These are phyloP conservation scores for Rhodeus uyekii DNA, from an alignment of 2,797 vertebrate species.

Conservation along the genomic window DNA sequence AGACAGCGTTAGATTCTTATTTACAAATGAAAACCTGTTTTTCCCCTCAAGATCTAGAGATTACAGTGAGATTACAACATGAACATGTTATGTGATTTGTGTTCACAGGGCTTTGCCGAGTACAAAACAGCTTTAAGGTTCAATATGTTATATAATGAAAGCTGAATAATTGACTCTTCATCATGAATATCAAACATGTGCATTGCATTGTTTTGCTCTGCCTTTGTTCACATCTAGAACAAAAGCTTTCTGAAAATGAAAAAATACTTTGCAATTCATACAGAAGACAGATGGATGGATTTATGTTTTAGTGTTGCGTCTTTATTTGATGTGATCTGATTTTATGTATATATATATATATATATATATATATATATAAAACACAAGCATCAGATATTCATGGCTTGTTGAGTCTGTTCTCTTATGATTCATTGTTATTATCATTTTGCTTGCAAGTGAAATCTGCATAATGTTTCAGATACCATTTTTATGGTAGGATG, in stretches of 20 bases:
- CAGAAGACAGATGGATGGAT: constrained; percentile 1
- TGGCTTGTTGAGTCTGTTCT: constrained; percentile 7
- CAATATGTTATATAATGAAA: constrained; percentile 39
- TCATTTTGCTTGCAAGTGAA: background rate
- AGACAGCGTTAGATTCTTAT: constrained; percentile 7
- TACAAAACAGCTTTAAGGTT: constrained; percentile 11
- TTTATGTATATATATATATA: background rate
- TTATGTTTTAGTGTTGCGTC: background rate
- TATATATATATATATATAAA: background rate
- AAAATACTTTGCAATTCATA: background rate
- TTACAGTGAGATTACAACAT: constrained; percentile 15
- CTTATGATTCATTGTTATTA: constrained; percentile 17
- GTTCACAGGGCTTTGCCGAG: background rate
- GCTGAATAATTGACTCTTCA: constrained; percentile 48
- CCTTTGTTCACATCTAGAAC: background rate
- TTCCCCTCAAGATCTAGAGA: constrained; percentile 9
- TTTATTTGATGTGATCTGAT: constrained; percentile 4
- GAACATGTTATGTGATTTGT: constrained; percentile 16
- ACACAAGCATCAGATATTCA: background rate
- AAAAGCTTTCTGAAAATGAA: constrained; percentile 7
- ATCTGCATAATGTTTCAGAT: constrained; percentile 39
- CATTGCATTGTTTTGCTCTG: background rate
- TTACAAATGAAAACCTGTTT: constrained; percentile 14
- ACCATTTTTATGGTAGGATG: constrained; percentile 17
- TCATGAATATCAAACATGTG: constrained; percentile 37